Conservation (phyloP, 2,113 vertebrate species). For the Gallinago undulata region DNA sequence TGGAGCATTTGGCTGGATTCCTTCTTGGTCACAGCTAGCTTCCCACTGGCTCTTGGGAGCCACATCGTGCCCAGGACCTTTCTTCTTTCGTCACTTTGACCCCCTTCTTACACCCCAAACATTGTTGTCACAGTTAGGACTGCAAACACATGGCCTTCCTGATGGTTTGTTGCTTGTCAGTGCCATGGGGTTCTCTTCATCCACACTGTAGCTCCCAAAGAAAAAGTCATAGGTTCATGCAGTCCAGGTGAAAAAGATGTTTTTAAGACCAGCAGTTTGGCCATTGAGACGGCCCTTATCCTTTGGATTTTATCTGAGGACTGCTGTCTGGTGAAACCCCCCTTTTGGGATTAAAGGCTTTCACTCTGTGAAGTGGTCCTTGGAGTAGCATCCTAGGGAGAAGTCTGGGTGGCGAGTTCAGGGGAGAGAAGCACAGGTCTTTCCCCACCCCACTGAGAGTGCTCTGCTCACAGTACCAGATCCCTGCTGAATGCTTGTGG, state of each 20-base stretch:
- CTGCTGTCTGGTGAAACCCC: background rate
- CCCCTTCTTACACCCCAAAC: background rate
- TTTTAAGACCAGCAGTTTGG: background rate
- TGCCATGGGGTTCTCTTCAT: background rate
- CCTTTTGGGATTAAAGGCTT: background rate
- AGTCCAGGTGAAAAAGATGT: background rate
- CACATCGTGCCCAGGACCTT: background rate
- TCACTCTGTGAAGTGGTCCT: background rate
- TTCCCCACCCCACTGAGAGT: background rate
- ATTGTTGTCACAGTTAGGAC: background rate
- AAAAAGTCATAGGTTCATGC: background rate
- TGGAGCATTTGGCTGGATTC: background rate
- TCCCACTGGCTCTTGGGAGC: background rate
- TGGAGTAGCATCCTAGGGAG: background rate
- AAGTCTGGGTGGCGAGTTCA: background rate
- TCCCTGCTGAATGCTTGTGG: conserved; percentile 17
- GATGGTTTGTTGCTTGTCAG: background rate
- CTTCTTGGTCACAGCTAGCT: background rate
- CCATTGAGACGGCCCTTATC: background rate
- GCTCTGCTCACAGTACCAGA: conserved; percentile 23
- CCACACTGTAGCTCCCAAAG: background rate
- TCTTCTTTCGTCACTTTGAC: fast-evolving
- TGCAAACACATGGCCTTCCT: background rate
- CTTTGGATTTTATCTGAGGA: background rate
- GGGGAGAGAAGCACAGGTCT: background rate